Evolutionary conservation across 2,888 invertebrate genomes (phyloP).

Genomic region (Entomobrya multifasciata): DNA sequence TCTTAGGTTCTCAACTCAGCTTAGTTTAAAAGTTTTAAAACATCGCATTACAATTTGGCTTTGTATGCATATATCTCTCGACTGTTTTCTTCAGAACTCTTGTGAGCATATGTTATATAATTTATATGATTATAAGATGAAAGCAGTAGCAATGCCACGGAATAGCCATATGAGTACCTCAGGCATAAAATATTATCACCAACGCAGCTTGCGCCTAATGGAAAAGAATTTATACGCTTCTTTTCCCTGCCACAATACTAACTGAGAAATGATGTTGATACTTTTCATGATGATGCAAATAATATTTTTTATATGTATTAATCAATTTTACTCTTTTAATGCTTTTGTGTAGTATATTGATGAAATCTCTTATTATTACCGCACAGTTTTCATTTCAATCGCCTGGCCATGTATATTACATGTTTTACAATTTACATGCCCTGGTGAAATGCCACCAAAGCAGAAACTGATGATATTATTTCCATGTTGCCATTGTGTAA

Average conservation of each 20-base stretch:
- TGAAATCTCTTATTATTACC: conserved; percentile 9
- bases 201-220: conserved; percentile 67
- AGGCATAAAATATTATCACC: not conserved
- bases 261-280: conserved; percentile 16
- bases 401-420: not conserved
- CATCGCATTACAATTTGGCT: no score
- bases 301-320: conserved; percentile 34
- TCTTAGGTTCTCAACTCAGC: no score
- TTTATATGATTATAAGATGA: no score
- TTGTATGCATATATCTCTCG: no score
- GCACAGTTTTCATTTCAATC: conserved; percentile 35
- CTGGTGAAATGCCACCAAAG: conserved; percentile 60
- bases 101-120: no score
- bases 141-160: no score
- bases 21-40: no score
- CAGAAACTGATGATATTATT: conserved; percentile 41
- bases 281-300: conserved; percentile 34
- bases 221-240: conserved; percentile 49
- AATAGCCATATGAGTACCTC: no score
- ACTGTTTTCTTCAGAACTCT: no score
- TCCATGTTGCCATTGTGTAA: not conserved
- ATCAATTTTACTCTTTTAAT: conserved; percentile 19
- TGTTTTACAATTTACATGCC: not conserved
- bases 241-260: conserved; percentile 17
- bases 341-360: not conserved